phyloP scores from a whole-genome alignment of 2,113 vertebrate genomes.

The Sphyrna mokarran region DNA sequence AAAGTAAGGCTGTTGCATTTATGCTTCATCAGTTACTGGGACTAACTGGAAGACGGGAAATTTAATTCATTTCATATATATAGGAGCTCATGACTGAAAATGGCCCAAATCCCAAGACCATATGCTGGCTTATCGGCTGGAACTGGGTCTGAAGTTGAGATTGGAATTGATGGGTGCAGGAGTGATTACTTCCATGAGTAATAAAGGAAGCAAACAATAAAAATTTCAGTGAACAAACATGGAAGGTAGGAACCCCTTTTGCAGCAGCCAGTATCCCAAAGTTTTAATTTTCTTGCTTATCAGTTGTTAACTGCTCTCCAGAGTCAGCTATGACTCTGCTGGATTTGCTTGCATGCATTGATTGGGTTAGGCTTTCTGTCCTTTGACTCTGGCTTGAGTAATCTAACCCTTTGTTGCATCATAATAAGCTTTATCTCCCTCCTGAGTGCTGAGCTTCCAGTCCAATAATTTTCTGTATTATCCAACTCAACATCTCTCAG shows the following conservation, averaged over 20 bases:
- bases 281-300: neutral
- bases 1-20: neutral
- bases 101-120: neutral
- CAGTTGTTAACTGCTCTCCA: neutral
- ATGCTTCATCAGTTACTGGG: neutral
- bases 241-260: neutral
- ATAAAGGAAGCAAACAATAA: too few relatives aligned
- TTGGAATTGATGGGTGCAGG: neutral
- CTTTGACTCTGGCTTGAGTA: neutral
- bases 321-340: neutral
- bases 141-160: neutral
- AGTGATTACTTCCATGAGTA: neutral
- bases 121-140: neutral
- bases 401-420: slow-evolving; percentile 29
- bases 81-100: neutral
- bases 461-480: neutral
- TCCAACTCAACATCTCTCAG: slow-evolving; percentile 9
- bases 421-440: slow-evolving; percentile 20
- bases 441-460: neutral
- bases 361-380: neutral
- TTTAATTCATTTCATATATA: neutral
- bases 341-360: neutral
- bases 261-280: neutral
- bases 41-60: neutral
- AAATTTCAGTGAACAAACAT: neutral